Conservation (phyloP, 2,113 vertebrate genomes). For the Dipodomys ordii region DNA sequence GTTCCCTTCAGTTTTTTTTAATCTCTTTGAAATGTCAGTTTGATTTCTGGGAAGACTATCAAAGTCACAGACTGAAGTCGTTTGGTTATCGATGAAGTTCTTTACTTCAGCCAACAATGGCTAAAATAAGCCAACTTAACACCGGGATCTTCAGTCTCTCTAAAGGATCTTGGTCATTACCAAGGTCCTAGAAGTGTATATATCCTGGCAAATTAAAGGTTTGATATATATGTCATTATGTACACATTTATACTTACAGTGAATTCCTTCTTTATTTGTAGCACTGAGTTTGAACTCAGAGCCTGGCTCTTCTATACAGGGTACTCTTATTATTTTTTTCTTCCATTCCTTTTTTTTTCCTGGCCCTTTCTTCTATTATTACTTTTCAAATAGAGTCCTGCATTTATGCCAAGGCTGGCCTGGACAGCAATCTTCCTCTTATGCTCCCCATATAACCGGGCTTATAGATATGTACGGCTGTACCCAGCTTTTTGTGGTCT, state of each 20-base stretch:
- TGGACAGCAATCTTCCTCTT: too few species aligned
- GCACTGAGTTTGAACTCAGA: too few species aligned
- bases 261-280: not conserved
- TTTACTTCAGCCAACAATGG: conserved; percentile 55
- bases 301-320: too few species aligned
- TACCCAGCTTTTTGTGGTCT: too few species aligned
- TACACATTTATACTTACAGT: not conserved
- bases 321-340: too few species aligned
- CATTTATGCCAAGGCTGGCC: too few species aligned
- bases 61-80: conserved; percentile 84
- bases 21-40: conserved; percentile 88
- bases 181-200: not conserved
- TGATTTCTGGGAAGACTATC: conserved; percentile 83
- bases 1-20: conserved; percentile 85
- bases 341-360: too few species aligned
- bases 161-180: not conserved
- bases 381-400: too few species aligned
- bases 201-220: not conserved
- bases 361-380: too few species aligned
- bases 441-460: too few species aligned
- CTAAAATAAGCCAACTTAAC: not conserved
- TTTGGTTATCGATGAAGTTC: conserved; percentile 80
- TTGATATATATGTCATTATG: not conserved
- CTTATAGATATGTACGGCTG: too few species aligned
- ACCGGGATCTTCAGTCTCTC: not conserved